Percentiles rank a stretch among this genome's conserved stretches.
Evolutionary conservation across 1,140 invertebrate species (phyloP).

Genomic region (Heterodera carotae): DNA sequence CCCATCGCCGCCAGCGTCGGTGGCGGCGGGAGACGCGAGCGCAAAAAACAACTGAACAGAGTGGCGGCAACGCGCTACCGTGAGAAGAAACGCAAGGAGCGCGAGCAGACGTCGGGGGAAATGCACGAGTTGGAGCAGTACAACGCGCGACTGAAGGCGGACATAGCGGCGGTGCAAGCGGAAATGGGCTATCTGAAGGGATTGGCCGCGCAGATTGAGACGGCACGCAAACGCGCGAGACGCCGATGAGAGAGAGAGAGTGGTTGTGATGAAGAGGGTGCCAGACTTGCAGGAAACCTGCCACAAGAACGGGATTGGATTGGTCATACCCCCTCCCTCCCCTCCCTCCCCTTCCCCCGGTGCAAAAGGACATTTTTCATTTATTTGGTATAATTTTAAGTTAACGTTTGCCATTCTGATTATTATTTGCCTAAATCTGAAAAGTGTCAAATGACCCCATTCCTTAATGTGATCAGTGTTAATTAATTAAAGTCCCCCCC

Average conservation of each 20-base stretch:
- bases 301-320: not conserved
- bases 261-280: not conserved
- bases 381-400: too few relatives aligned
- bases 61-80: constrained; percentile 50
- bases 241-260: not conserved
- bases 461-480: not conserved
- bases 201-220: constrained; percentile 44
- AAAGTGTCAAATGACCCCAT: not conserved
- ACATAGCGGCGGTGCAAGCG: constrained; percentile 33
- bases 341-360: not conserved
- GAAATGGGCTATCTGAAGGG: constrained; percentile 45
- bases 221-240: not conserved
- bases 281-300: not conserved
- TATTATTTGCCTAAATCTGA: too few relatives aligned
- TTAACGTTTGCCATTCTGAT: too few relatives aligned
- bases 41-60: constrained; percentile 50
- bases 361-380: too few relatives aligned
- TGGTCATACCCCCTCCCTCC: not conserved
- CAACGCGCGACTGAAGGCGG: constrained; percentile 31
- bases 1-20: not conserved
- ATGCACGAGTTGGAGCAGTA: constrained; percentile 35
- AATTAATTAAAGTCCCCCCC: too few relatives aligned
- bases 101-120: constrained; percentile 34
- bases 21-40: constrained; percentile 35
- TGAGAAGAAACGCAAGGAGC: constrained; percentile 48